phyloP scores from a whole-genome alignment of 2,113 vertebrate genomes.

The Cnemophilus loriae region DNA sequence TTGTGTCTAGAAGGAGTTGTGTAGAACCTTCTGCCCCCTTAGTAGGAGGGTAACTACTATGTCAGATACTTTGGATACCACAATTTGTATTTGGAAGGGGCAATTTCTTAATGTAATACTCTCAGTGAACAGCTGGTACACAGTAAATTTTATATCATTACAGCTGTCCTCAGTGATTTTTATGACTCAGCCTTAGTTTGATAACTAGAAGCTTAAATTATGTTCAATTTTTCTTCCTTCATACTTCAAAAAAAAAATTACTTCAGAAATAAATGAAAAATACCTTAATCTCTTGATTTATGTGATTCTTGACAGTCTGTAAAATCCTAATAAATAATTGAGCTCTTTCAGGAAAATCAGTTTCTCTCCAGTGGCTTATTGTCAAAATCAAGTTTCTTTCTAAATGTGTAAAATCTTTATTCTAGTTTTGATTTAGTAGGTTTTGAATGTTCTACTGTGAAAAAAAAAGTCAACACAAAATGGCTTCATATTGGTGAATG shows the following conservation, averaged over 20 bases:
- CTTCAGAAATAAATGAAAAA: background rate
- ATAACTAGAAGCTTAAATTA: background rate
- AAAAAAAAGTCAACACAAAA: background rate
- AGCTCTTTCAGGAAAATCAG: background rate
- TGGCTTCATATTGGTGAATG: background rate
- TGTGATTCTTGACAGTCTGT: background rate
- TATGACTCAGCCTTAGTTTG: background rate
- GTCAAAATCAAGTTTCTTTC: background rate
- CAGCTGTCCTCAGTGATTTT: conserved; percentile 9
- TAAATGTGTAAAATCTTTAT: background rate
- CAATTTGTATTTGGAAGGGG: background rate
- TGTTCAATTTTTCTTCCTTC: background rate
- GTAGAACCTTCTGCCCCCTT: background rate
- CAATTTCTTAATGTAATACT: background rate
- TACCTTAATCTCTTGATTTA: background rate
- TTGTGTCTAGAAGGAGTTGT: background rate
- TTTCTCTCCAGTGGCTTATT: background rate
- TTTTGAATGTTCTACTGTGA: background rate
- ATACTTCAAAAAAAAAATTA: background rate
- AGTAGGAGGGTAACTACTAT: background rate
- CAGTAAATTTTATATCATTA: background rate
- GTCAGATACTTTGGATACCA: background rate
- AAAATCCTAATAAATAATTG: conserved; percentile 22
- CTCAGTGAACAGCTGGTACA: background rate
- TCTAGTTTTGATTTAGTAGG: background rate